Evolutionary conservation across 2,888 invertebrate species (phyloP).

Genomic region (Rosalia funebris): DNA sequence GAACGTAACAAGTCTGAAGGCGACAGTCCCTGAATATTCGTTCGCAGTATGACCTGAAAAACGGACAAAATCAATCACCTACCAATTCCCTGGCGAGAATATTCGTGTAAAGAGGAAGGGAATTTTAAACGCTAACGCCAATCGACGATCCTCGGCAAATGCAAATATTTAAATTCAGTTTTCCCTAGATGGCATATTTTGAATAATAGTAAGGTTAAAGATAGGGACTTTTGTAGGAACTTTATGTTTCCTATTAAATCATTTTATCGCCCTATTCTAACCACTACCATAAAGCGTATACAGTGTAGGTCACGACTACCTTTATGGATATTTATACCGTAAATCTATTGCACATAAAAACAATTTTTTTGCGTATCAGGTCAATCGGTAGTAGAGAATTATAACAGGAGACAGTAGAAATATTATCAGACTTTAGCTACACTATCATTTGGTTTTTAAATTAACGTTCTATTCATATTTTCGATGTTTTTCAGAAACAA

Average conservation of each 20-base stretch:
- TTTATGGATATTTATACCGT: no score
- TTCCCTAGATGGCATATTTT: conserved; percentile 33
- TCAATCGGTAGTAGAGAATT: no score
- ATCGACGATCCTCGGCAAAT: conserved; percentile 30
- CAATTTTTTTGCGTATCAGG: no score
- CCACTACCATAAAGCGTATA: no score
- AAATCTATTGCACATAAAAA: no score
- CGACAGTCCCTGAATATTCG: conserved; percentile 88
- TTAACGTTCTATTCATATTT: no score
- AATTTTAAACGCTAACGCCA: conserved; percentile 15
- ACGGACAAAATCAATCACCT: conserved; percentile 22
- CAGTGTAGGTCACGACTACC: no score
- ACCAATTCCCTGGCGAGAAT: conserved; percentile 16
- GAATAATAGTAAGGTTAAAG: conserved; percentile 38
- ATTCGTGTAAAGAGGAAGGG: conserved; percentile 9
- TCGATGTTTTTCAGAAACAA: no score
- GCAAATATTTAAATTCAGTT: conserved; percentile 43
- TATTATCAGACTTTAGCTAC: no score
- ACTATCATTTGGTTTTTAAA: no score
- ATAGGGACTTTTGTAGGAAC: conserved; percentile 28
- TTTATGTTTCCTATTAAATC: conserved; percentile 3
- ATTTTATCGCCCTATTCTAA: no score
- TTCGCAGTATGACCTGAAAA: conserved; percentile 84
- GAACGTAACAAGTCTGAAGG: conserved; percentile 92
- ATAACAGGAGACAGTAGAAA: no score